Base-by-base conservation (phyloP, 2,797 vertebrate genomes). In the Borostomias antarcticus region DNA sequence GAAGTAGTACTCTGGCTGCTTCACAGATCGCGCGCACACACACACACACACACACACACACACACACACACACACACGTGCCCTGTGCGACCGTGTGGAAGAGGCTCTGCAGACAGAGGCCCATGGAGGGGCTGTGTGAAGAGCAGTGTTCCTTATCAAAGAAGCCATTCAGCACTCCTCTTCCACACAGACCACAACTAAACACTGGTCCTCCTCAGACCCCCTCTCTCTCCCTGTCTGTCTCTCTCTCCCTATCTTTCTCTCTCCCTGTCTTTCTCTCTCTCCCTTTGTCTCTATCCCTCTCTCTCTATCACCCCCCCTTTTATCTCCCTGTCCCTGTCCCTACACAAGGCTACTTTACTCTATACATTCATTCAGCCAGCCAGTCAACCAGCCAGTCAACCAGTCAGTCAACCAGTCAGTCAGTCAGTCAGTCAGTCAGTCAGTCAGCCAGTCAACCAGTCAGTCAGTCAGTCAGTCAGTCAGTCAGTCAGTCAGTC, bases 321-420 rank as follows among this genome's bases (percentile, higher is more conserved):
- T 43, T 29, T 68, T 32, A 26, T 30, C 43, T 60, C n/a, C n/a
- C n/a, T n/a, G n/a, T n/a, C n/a, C n/a, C 58, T 29, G 26, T n/a
- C 28, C 25, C n/a, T n/a, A n/a, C n/a, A n/a, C n/a, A n/a, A n/a
- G n/a, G n/a, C n/a, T n/a, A n/a, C n/a, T n/a, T n/a, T n/a, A n/a
- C n/a, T n/a, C n/a, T n/a, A n/a, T n/a, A n/a, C n/a, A n/a, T n/a
- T n/a, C n/a, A n/a, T n/a, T n/a, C n/a, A n/a, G n/a, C n/a, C n/a
- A n/a, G n/a, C n/a, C n/a, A n/a, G n/a, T n/a, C n/a, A n/a, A n/a
- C n/a, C n/a, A n/a, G n/a, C n/a, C n/a, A n/a, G n/a, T n/a, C n/a
- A n/a, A n/a, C n/a, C n/a, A n/a, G n/a, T n/a, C n/a, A n/a, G n/a
- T n/a, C n/a, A n/a, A n/a, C n/a, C n/a, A n/a, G n/a, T n/a, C n/a